Percentiles rank a stretch among this genome's conserved stretches.
Evolutionary conservation across 2,888 invertebrate genomes (phyloP).

Genomic region (Chouioia cunea): DNA sequence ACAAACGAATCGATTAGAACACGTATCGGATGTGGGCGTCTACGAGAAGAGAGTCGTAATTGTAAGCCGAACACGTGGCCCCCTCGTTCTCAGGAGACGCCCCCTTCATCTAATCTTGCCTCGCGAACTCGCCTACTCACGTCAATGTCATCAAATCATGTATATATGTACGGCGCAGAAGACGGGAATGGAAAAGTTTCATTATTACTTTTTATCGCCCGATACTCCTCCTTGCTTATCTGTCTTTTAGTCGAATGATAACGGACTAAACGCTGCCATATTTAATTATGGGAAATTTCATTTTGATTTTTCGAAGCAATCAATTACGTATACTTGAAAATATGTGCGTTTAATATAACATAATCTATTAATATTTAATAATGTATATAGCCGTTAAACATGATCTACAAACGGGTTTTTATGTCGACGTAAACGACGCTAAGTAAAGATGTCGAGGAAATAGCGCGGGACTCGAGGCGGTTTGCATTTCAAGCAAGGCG

Average conservation of each 20-base stretch:
- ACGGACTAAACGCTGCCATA: too few species aligned
- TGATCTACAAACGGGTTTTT: constrained; percentile 3
- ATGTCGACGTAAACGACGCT: not conserved
- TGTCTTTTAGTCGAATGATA: too few species aligned
- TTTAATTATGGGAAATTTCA: too few species aligned
- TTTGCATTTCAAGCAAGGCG: constrained; percentile 33
- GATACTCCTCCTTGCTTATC: too few species aligned
- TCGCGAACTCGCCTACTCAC: constrained; percentile 51
- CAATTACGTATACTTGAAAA: too few species aligned
- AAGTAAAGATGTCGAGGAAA: constrained; percentile 30
- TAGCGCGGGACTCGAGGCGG: constrained; percentile 45
- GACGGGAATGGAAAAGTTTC: constrained; percentile 36
- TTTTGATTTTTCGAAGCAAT: not conserved
- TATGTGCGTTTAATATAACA: too few species aligned
- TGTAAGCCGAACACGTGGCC: constrained; percentile 61
- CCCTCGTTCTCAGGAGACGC: constrained; percentile 60
- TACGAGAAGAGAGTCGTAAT: constrained; percentile 44
- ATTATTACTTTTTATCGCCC: constrained; percentile 24
- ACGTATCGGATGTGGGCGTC: constrained; percentile 60
- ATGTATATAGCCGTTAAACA: not conserved
- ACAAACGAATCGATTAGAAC: constrained; percentile 55
- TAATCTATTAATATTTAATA: not conserved
- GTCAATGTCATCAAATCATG: not conserved
- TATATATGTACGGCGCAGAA: not conserved
- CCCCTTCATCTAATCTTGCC: constrained; percentile 60